Evolutionary conservation across 2,113 vertebrate species (phyloP), one percentile per base, ranked within the genome.

Genomic region (Cynoglossus semilaevis): DNA sequence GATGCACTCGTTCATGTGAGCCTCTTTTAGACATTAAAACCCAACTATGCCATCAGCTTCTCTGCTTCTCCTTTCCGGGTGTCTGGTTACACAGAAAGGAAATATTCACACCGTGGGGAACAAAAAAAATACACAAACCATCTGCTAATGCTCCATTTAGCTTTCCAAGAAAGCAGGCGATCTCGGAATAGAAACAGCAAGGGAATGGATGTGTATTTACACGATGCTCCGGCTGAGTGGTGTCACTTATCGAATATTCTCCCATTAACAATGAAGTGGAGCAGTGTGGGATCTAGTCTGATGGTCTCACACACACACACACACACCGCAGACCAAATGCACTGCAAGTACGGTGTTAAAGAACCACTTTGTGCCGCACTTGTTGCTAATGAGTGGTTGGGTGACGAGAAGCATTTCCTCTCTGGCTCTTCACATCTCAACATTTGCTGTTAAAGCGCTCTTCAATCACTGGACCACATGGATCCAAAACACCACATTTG

Each of bases 91-190:
- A 38, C 9, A 38, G 37, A 5, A 12, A 41, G 14, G 10, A 11
- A 40, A 40, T 8, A 29, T 41, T 40, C n/a, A 40, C 38, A 43
- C 61, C 61, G 58, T 58, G 38, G 69, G 72, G 86, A 77, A 76
- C 81, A 75, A 72, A 72, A 56, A 45, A 69, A 42, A 14, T 15
- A 86, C 78, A 74, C 82, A 76, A 73, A 73, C 70, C 77, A 81
- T 82, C 72, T 77, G 63, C 67, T 82, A 88, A 85, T 81, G 84
- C 85, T 82, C 80, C 81, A 82, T 81, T 86, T 86, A 80, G 74
- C 76, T 85, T 89, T 87, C 88, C 76, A 85, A 87, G 84, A 89
- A 87, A 76, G 67, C 43, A 50, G 55, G 58, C 67, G 59, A 71
- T 74, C 83, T 85, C 68, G 79, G 83, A 89, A 87, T 82, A 88